Percentiles rank a stretch among this genome's conserved stretches.
Conservation (phyloP, 2,888 invertebrate genomes). For the Leptogaster cylindrica region DNA sequence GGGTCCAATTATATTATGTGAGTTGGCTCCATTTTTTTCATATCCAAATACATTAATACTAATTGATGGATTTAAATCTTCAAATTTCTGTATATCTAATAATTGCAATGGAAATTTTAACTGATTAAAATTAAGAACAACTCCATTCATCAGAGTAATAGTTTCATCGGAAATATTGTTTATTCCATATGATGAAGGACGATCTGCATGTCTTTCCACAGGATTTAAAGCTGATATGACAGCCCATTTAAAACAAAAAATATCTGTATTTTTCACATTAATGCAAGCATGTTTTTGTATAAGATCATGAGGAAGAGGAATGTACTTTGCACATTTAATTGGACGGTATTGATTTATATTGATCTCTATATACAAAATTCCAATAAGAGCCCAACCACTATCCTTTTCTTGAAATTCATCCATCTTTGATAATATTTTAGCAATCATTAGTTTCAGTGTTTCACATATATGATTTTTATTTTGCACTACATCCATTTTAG, state of each 20-base stretch:
- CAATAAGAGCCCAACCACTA: too few relatives aligned
- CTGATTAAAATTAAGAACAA: constrained; percentile 45
- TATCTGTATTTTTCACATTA: constrained; percentile 49
- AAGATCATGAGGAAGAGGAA: constrained; percentile 36
- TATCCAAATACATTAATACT: constrained; percentile 45
- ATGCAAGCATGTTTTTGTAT: constrained; percentile 46
- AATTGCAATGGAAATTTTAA: constrained; percentile 50
- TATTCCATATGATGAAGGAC: constrained; percentile 40
- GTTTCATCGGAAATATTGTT: constrained; percentile 41
- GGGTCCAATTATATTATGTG: neutral
- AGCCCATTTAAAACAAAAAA: too few relatives aligned
- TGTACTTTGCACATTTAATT: neutral
- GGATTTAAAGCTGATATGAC: constrained; percentile 48
- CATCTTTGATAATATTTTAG: too few relatives aligned
- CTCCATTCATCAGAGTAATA: constrained; percentile 43
- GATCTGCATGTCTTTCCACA: neutral
- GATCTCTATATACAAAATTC: too few relatives aligned
- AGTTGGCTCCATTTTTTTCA: neutral
- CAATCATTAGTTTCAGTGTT: too few relatives aligned
- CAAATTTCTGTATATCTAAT: constrained; percentile 48
- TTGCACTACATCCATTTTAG: too few relatives aligned
- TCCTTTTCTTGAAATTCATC: too few relatives aligned
- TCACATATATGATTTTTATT: too few relatives aligned
- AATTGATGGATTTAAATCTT: constrained; percentile 46
- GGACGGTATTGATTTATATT: neutral